A percentile compares a stretch with the other conserved stretches of the same genome.
These are phyloP conservation scores for Hipparchia sbordonii DNA, from an alignment of 2,888 invertebrate species.

Conservation along the genomic window DNA sequence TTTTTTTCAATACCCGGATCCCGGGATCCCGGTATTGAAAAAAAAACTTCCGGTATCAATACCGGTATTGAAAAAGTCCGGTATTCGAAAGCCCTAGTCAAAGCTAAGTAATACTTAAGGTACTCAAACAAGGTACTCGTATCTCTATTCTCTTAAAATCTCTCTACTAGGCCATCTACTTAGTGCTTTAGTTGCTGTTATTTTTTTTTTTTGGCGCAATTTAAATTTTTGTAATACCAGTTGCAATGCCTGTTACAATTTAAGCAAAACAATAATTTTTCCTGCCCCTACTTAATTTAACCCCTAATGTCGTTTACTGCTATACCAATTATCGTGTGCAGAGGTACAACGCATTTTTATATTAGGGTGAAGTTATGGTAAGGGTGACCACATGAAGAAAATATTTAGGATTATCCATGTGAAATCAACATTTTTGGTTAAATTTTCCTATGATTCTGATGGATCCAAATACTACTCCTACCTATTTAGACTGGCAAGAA, in stretches of 20 bases:
- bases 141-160: too few relatives aligned
- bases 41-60: too few relatives aligned
- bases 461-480: too few relatives aligned
- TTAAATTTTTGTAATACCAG: neutral
- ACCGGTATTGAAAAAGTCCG: too few relatives aligned
- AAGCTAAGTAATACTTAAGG: too few relatives aligned
- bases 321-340: constrained; percentile 35
- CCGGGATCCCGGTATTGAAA: too few relatives aligned
- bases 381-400: neutral
- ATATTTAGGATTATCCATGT: neutral
- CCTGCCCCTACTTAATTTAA: constrained; percentile 18
- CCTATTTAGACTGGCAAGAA: too few relatives aligned
- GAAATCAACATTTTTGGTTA: neutral
- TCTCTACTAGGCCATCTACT: neutral
- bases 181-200: neutral
- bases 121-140: too few relatives aligned
- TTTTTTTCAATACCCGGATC: too few relatives aligned
- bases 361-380: constrained; percentile 35
- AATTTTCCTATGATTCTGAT: neutral
- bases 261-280: constrained; percentile 26
- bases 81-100: too few relatives aligned
- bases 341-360: constrained; percentile 34
- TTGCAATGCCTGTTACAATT: constrained; percentile 15
- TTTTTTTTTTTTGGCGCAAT: neutral
- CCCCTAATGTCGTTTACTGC: constrained; percentile 30